Evolutionary conservation across 2,797 vertebrate genomes (phyloP), one percentile per base, ranked within the genome.

Genomic region (Neosalanx taihuensis): DNA sequence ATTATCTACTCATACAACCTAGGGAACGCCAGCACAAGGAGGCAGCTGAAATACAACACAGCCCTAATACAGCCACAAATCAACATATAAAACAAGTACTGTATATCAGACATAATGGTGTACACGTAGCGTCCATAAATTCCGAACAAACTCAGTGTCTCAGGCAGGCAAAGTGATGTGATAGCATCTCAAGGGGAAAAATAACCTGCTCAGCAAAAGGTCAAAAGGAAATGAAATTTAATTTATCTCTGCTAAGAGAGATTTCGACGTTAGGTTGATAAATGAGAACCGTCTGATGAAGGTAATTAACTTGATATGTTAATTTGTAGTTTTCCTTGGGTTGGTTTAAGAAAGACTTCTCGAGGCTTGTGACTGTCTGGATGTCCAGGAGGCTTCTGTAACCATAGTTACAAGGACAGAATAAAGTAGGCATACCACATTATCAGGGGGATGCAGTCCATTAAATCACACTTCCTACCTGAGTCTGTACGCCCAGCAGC

Each of bases 251-350:
- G 77, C 86, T 87, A 86, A 87, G 90, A 87, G 85, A 84, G 86
- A 91, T 90, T 90, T 86, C 82, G 82, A 90, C 84, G 69, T 86
- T 76, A 79, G 75, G 65, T 66, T 89, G 87, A 91, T 90, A 90
- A 89, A 90, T 81, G 85, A 83, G 78, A 49, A 74, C 68, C 33
- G 78, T 64, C 78, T 82, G 87, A 89, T 90, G 83, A 85, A 78
- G 75, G 76, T 84, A 90, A 92, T 90, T 90, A 90, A 85, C 75
- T 75, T 76, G 78, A 88, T 87, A 89, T 90, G 87, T 85, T 84
- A 88, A 90, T 91, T 85, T 76, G 60, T 72, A 56, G 77, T 88
- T 89, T 90, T 90, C 87, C 85, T 82, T 82, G 66, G 69, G 71
- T 81, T 74, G 75, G 81, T 87, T 88, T 81, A 72, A 82, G 78